A percentile compares a stretch with the other conserved stretches of the same genome.
These are phyloP conservation scores for Mola mola DNA, from an alignment of 2,113 vertebrate genomes.

Conservation along the genomic window DNA sequence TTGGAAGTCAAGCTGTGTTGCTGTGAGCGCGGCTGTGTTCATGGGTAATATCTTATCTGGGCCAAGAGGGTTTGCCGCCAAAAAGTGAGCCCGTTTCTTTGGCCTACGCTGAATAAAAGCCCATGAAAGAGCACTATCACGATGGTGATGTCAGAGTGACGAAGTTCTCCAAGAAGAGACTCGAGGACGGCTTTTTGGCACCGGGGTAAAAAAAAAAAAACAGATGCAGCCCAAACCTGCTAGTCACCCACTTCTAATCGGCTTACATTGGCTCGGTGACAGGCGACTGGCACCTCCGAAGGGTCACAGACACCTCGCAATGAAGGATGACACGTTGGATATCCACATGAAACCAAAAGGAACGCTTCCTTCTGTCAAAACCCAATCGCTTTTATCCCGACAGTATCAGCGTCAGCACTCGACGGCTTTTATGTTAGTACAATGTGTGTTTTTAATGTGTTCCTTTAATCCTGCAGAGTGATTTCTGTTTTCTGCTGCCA, in stretches of 20 bases:
- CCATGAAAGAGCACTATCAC: conserved; percentile 58
- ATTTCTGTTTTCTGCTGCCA: background rate
- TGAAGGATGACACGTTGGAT: conserved; percentile 74
- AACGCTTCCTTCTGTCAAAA: conserved; percentile 55
- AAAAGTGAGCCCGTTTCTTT: background rate
- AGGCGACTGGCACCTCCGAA: conserved; percentile 75
- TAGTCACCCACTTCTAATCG: conserved; percentile 82
- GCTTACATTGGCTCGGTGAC: conserved; percentile 81
- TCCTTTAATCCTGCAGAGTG: no score
- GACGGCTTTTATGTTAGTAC: no score
- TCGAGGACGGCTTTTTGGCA: conserved; percentile 65
- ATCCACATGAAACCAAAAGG: conserved; percentile 64
- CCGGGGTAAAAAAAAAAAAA: conserved; percentile 59
- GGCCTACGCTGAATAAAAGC: conserved; percentile 26
- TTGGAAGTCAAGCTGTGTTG: conserved; percentile 43
- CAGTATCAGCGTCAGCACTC: no score
- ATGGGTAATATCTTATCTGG: conserved; percentile 30
- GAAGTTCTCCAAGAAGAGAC: conserved; percentile 56
- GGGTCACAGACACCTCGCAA: conserved; percentile 71
- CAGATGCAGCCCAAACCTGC: conserved; percentile 83
- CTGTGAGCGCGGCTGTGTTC: conserved; percentile 35
- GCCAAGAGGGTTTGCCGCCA: conserved; percentile 37
- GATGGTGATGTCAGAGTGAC: conserved; percentile 65
- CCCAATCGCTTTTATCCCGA: no score
- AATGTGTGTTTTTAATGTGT: no score